Base-by-base conservation (phyloP, 2,888 invertebrate species). In the Ochropleura plecta region DNA sequence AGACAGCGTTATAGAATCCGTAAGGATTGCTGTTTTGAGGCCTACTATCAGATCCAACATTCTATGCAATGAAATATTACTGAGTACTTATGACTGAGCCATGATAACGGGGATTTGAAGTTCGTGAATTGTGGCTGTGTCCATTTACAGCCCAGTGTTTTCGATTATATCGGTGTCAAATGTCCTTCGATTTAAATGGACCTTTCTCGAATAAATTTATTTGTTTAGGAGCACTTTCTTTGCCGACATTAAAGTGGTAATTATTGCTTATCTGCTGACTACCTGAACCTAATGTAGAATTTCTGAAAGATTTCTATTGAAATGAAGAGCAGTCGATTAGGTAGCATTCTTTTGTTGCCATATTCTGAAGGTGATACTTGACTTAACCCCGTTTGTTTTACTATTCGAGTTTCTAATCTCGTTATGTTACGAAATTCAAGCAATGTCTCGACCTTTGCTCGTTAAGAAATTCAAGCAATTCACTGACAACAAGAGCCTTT, bases 1-100 rank as follows among this genome's bases (percentile, higher is more conserved):
- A 79, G 77, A 73, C 79, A 71, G 76, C 83, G 79, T 79, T 79
- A 80, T 82, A 76, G 79, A 82, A 84, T 83, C 81, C 76, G 73
- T 86, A 88, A 84, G 86, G 86, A 88, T 86, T 86, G 88, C 71
- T 70, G 76, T 78, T 73, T 85, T 78, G 86, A 79, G 84, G 84
- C 65, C 88, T 88, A 84, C 86, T 86, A 88, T 84, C 76, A 70
- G 79, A 86, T 81, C 71, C 55, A 73, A 67, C 49, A 80, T 88
- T 77, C 73, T 69, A 42, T 73, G 75, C 69, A 40, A 69, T 78
- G 83, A 74, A 83, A 78, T 78, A 73, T 79, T 67, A 69, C 70
- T 44, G 53, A 63, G 55, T 70, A 46, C 81, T 59, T 70, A 69
- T 62, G 59, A 63, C 62, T 70, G 64, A 60, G 46, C 30, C 18